These are phyloP conservation scores for Panagrolaimus sp. DNA, from an alignment of 1,140 invertebrate species.

Conservation along the genomic window DNA sequence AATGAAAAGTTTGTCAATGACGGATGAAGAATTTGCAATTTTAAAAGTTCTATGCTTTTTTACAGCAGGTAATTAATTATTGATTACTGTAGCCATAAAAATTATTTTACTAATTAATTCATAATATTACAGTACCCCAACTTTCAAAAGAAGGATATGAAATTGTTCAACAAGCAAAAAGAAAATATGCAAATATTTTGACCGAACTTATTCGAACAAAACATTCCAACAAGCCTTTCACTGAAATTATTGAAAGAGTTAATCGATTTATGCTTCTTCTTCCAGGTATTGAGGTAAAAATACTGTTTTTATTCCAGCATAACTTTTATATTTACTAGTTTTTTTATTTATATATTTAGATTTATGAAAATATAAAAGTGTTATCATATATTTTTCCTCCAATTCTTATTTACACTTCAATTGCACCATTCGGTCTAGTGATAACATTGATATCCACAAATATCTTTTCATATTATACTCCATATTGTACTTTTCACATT, in stretches of 20 bases:
- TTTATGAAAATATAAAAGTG: no score
- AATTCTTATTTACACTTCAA: no score
- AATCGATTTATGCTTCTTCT: constrained; percentile 25
- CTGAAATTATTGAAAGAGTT: constrained; percentile 29
- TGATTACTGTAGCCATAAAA: no score
- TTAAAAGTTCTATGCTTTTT: constrained; percentile 36
- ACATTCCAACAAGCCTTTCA: no score
- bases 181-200: constrained; percentile 28
- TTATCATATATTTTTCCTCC: no score
- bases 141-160: constrained; percentile 18
- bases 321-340: no score
- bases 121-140: constrained; percentile 18
- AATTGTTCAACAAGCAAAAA: constrained; percentile 19
- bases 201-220: constrained; percentile 20
- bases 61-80: constrained; percentile 31
- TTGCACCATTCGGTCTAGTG: no score
- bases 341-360: no score
- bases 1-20: constrained; percentile 16
- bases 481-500: no score
- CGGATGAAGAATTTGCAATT: constrained; percentile 34
- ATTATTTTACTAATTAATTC: no score
- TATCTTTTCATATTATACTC: no score
- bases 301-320: not conserved
- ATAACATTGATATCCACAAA: no score
- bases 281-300: constrained; percentile 24